These are phyloP conservation scores for Machimus atricapillus DNA, from an alignment of 2,888 invertebrate species.

Conservation along the genomic window DNA sequence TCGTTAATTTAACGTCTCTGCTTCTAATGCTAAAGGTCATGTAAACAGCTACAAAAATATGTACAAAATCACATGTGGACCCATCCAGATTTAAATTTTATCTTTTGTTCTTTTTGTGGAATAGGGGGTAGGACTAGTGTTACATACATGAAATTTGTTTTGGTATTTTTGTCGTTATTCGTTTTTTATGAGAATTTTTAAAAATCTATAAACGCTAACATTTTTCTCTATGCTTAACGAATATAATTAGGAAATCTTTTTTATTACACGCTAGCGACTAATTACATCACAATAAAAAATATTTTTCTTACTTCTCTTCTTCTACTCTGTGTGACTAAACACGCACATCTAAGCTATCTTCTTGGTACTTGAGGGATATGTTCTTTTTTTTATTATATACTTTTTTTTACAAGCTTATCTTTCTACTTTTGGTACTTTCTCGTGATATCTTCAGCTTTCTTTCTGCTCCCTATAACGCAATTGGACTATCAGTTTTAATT, in stretches of 20 bases:
- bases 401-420: neutral
- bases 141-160: neutral
- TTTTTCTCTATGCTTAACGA: neutral
- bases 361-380: slow-evolving; percentile 21
- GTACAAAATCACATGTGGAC: slow-evolving; percentile 17
- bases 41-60: slow-evolving; percentile 22
- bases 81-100: neutral
- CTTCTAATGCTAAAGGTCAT: neutral
- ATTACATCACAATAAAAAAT: slow-evolving; percentile 28
- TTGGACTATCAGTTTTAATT: neutral
- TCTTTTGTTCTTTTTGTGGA: neutral
- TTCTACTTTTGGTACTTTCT: neutral
- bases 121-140: neutral
- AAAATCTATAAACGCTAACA: neutral
- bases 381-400: neutral
- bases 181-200: neutral
- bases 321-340: neutral
- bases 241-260: neutral
- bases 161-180: neutral
- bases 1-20: neutral
- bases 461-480: neutral
- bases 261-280: neutral
- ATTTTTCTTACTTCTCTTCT: neutral
- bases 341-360: neutral
- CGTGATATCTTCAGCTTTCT: neutral